These are phyloP conservation scores for Drosophila austrosaltans DNA, from an alignment of 2,888 invertebrate genomes.

Conservation along the genomic window DNA sequence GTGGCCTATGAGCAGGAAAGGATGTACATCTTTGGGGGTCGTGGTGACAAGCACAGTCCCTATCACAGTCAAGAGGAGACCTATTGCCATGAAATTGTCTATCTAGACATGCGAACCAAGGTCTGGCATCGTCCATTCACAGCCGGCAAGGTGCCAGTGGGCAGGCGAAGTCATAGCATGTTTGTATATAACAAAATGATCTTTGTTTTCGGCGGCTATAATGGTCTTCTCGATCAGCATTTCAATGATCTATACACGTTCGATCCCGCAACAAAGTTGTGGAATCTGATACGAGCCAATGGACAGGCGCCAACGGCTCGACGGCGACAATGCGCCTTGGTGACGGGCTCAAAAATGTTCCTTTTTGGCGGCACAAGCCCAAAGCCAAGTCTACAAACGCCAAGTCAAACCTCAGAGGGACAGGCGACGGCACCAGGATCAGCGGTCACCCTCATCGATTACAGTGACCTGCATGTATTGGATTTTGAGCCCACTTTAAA, in stretches of 20 bases:
- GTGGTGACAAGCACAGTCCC: slow-evolving; percentile 89
- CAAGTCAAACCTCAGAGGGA: slow-evolving; percentile 22
- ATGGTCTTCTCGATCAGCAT: slow-evolving; percentile 90
- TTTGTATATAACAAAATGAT: slow-evolving; percentile 91
- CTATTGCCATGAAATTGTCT: slow-evolving; percentile 91
- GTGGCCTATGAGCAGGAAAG: slow-evolving; percentile 88
- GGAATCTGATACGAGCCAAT: slow-evolving; percentile 86
- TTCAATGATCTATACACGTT: slow-evolving; percentile 93
- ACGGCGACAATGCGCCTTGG: slow-evolving; percentile 91
- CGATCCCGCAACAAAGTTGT: slow-evolving; percentile 86
- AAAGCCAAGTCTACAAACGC: neutral
- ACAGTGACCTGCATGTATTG: slow-evolving; percentile 92
- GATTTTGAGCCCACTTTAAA: slow-evolving; percentile 91
- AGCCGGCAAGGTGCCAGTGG: slow-evolving; percentile 88
- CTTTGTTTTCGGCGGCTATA: slow-evolving; percentile 96
- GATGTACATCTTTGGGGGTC: slow-evolving; percentile 96
- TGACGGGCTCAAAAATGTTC: slow-evolving; percentile 89
- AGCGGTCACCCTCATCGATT: slow-evolving; percentile 86
- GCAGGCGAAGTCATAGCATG: slow-evolving; percentile 95
- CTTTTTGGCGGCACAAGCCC: slow-evolving; percentile 96
- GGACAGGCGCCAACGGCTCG: slow-evolving; percentile 87
- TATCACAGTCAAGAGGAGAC: slow-evolving; percentile 88
- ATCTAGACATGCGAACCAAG: slow-evolving; percentile 88
- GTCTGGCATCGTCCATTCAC: slow-evolving; percentile 88
- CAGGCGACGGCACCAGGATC: slow-evolving; percentile 5